A percentile compares a stretch with the other conserved stretches of the same genome.
Evolutionary conservation across 2,113 vertebrate species (phyloP).

Genomic region (Enhydra lutris): DNA sequence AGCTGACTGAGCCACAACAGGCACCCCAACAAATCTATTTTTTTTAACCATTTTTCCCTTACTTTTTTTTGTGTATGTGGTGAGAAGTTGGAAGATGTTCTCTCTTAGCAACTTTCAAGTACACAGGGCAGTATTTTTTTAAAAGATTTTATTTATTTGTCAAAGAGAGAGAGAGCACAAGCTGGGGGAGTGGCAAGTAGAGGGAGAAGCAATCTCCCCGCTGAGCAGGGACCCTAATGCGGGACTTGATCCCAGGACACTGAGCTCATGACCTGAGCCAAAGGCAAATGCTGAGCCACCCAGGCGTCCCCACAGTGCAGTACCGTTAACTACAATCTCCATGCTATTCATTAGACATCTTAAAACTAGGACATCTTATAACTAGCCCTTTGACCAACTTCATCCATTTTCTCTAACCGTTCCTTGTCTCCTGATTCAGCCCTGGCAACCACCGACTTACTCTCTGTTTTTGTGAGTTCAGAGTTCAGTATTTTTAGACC

Average conservation of each 20-base stretch:
- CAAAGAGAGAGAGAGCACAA: too few species aligned
- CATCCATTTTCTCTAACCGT: neutral
- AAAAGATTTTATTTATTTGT: too few species aligned
- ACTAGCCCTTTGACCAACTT: neutral
- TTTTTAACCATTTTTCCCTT: neutral
- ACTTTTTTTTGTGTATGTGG: neutral
- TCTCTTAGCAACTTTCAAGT: neutral
- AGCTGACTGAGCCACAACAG: too few species aligned
- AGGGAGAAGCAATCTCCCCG: too few species aligned
- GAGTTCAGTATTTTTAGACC: neutral
- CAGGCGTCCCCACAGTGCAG: neutral
- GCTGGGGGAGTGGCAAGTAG: too few species aligned
- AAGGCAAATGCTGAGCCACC: too few species aligned
- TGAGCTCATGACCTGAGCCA: too few species aligned
- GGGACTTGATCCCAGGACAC: too few species aligned
- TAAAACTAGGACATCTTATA: neutral
- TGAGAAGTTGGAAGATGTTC: neutral
- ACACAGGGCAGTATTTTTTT: neutral
- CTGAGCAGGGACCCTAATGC: too few species aligned
- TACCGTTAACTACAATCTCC: neutral
- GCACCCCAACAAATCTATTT: neutral
- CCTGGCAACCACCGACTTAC: neutral
- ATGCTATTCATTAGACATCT: neutral
- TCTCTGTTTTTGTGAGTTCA: neutral
- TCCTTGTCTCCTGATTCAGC: neutral